Base-by-base conservation (phyloP, 2,888 invertebrate species). In the Apotomis betuletana region DNA sequence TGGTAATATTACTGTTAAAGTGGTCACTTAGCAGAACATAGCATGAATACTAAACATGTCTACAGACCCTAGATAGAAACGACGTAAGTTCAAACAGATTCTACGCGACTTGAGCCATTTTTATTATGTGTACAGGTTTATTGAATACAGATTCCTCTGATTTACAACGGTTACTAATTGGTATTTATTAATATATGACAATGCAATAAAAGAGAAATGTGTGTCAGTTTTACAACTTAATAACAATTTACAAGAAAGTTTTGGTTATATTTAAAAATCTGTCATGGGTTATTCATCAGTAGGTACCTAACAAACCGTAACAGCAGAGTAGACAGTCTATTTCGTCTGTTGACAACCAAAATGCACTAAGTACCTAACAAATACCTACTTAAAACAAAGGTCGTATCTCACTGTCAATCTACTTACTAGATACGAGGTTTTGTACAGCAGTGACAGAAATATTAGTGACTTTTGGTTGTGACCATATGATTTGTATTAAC, bases 141-240 rank as follows among this genome's bases (percentile, higher is more conserved):
- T 51, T 38, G 51, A 9, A 36, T 5, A 38, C 10, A 54, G 54
- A 38, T 54, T 15, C 9, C 5, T 15, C 13, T 3, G 8, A 63
- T 52, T 63, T 54, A 52, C 10, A 55, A 5, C 15, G 15, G 27
- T 64, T 5, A 44, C 46, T 44, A 65, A 55, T 55, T 55, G 27
- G 27, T n/a, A 12, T 46, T 44, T 46, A 64, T 64, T 54, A 15
- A 44, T 64, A 12, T 63, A 63, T 54, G 55, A 46, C 55, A 55
- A 9, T 27, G 44, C 44, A 12, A 46, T 65, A 55, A 65, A 65
- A 55, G 64, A 55, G 55, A 65, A 65, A 55, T 65, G 64, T 55
- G 64, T 55, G 44, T 52, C 49, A 52, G 41, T 65, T 65, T 65
- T 65, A 65, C 64, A 64, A 41, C 15, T 15, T 44, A 64, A 64